Evolutionary conservation across 2,113 vertebrate species (phyloP), one percentile per base, ranked within the genome.

Genomic region (Aegotheles bennettii): DNA sequence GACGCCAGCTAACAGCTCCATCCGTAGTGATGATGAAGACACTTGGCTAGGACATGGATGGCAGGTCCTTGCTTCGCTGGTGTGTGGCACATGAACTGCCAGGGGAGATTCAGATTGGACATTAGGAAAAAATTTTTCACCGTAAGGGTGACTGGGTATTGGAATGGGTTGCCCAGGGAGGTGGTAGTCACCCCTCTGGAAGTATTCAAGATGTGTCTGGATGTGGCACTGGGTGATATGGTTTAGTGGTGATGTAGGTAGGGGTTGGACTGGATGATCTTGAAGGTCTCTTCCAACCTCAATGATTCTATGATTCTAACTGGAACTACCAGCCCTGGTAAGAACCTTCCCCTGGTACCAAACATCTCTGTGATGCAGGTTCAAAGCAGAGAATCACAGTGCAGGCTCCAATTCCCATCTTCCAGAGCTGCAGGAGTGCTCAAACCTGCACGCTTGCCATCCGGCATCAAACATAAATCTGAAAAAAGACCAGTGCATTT

Each of bases 41-140:
- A 1, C 28, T 28, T 1, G 1, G 21, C n/a, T 56, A 60, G 25
- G 60, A 50, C 2, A 1, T 7, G 13, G 53, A 26, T 5, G 20
- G 53, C 53, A 43, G 59, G 47, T 38, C 14, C 36, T 47, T 6
- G 33, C 19, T 51, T 73, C 36, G 25, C 38, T 38, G 19, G 35
- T 42, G 19, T 14, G 3, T 2, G 7, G 60, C 0, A 0, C 10
- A 17, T 56, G 25, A 50, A 50, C 51, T n/a, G n/a, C n/a, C n/a
- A n/a, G n/a, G n/a, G n/a, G n/a, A n/a, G n/a, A n/a, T n/a, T n/a
- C n/a, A n/a, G n/a, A n/a, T n/a, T n/a, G n/a, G n/a, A n/a, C n/a
- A n/a, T n/a, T n/a, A n/a, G n/a, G n/a, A n/a, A n/a, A n/a, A n/a
- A n/a, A n/a, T n/a, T n/a, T n/a, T n/a, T n/a, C n/a, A n/a, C n/a